phyloP scores from a whole-genome alignment of 2,888 invertebrate genomes.

The Ichneumoninae sp. region DNA sequence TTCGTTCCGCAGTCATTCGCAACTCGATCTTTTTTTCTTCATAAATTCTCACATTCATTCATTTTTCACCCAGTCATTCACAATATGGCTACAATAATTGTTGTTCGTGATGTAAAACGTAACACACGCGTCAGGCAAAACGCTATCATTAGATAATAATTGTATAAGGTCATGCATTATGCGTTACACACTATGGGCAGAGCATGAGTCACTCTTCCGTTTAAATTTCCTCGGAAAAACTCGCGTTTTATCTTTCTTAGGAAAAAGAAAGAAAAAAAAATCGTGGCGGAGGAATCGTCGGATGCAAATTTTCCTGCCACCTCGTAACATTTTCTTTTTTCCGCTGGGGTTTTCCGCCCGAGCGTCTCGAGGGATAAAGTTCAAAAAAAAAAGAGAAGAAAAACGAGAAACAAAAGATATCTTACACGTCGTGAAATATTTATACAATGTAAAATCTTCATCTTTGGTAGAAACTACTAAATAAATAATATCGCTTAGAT shows the following conservation, averaged over 20 bases:
- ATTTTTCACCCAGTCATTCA: conserved; percentile 56
- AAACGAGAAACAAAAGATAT: conserved; percentile 64
- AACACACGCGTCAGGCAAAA: conserved; percentile 72
- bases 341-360: not conserved
- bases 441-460: conserved; percentile 79
- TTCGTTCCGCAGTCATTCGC: conserved; percentile 13
- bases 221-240: conserved; percentile 37
- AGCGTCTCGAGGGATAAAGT: not conserved
- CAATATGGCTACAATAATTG: conserved; percentile 73
- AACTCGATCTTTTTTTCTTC: conserved; percentile 21
- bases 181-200: conserved; percentile 61
- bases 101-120: conserved; percentile 78
- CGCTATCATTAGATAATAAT: conserved; percentile 69
- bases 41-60: conserved; percentile 42
- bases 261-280: conserved; percentile 45
- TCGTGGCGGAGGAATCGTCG: conserved; percentile 7
- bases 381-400: conserved; percentile 5
- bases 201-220: conserved; percentile 53
- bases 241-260: not conserved
- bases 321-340: not conserved
- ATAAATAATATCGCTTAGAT: conserved; percentile 81
- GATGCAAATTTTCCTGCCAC: not conserved
- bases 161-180: conserved; percentile 74
- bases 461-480: conserved; percentile 84
- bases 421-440: conserved; percentile 69